Percentiles rank a stretch among this genome's conserved stretches.
These are phyloP conservation scores for Acropora yongei DNA, from an alignment of 64 coral and sea anemone species.

Conservation along the genomic window DNA sequence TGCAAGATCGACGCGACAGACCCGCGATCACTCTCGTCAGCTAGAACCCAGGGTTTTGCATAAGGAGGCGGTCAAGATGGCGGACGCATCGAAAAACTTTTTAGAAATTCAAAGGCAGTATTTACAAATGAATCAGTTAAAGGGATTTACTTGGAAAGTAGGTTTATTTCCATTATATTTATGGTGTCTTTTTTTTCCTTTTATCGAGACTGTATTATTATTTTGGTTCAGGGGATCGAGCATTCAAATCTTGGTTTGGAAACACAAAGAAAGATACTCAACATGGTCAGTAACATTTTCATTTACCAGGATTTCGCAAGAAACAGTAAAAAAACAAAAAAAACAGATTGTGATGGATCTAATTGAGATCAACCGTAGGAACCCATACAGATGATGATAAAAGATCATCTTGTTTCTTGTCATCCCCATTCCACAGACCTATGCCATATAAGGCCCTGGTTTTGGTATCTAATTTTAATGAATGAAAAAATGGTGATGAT, in stretches of 20 bases:
- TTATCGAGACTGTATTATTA: neutral
- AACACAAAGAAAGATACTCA: constrained; percentile 36
- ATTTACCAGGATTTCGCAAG: neutral
- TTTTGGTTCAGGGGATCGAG: neutral
- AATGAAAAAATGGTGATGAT: no score
- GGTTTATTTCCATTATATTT: neutral
- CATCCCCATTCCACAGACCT: no score
- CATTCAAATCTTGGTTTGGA: neutral
- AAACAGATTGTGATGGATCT: neutral
- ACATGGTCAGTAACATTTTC: constrained; percentile 6
- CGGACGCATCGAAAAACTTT: neutral
- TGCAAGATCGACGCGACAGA: neutral
- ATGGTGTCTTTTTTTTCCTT: neutral
- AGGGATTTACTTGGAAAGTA: constrained; percentile 73
- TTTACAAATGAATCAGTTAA: constrained; percentile 70
- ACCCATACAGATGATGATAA: no score
- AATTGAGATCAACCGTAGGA: neutral
- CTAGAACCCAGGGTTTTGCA: constrained; percentile 45
- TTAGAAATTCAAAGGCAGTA: constrained; percentile 71
- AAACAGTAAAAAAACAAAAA: neutral
- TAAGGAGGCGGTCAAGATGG: constrained; percentile 15
- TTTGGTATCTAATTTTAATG: no score
- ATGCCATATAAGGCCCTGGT: no score
- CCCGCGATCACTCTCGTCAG: no score
- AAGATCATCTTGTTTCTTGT: no score